Evolutionary conservation across 2,797 vertebrate genomes (phyloP).

Genomic region (Pipistrellus nathusii): DNA sequence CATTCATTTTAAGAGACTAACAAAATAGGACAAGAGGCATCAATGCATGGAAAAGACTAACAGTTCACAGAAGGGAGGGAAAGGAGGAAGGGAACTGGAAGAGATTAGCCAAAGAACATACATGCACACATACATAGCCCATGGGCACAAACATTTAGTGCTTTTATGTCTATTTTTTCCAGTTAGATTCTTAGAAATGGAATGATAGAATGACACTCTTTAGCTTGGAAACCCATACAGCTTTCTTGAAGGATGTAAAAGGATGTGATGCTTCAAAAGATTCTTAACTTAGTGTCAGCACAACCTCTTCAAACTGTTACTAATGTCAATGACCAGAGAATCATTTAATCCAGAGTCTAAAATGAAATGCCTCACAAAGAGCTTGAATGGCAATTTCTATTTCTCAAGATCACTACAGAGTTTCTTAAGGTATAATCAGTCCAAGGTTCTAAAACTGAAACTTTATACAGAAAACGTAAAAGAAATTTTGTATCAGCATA

Average conservation of each 20-base stretch:
- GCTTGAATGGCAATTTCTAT: conserved; percentile 65
- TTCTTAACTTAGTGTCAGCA: conserved; percentile 3
- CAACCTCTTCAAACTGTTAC: conserved; percentile 52
- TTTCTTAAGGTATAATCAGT: conserved; percentile 61
- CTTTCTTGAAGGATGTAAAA: conserved; percentile 6
- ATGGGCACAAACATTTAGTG: background rate
- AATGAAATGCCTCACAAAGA: conserved; percentile 67
- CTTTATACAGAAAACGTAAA: background rate
- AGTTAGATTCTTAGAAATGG: background rate
- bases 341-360: conserved; percentile 67
- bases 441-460: conserved; percentile 63
- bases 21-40: background rate
- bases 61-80: background rate
- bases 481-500: background rate
- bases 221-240: conserved; percentile 18
- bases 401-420: conserved; percentile 35
- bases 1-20: background rate
- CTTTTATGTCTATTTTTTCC: conserved; percentile 5
- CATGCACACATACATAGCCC: background rate
- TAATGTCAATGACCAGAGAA: conserved; percentile 65
- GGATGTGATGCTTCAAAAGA: conserved; percentile 47
- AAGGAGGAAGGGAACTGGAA: background rate
- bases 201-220: background rate
- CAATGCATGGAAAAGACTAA: background rate
- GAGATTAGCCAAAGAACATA: background rate